Conservation (phyloP, 2,113 vertebrate genomes). For the Malurus melanocephalus region DNA sequence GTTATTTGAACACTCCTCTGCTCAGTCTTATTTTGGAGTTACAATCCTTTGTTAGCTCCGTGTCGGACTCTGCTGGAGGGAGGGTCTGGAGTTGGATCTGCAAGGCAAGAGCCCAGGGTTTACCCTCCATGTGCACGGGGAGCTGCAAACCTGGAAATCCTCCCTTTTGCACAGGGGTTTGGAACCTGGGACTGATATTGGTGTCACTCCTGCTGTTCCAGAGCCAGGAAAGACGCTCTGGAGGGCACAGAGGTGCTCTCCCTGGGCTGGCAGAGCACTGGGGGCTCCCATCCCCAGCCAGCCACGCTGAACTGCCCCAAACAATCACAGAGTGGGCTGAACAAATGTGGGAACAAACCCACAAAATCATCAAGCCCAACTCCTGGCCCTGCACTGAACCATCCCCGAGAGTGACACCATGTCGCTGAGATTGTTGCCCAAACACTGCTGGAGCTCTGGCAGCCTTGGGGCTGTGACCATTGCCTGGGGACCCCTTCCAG, state of each 20-base stretch:
- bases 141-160: background rate
- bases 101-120: background rate
- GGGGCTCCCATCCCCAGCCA: background rate
- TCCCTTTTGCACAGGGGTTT: background rate
- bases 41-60: background rate
- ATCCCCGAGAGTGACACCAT: background rate
- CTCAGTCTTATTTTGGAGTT: background rate
- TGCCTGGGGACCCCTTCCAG: background rate
- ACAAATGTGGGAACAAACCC: background rate
- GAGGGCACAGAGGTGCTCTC: background rate
- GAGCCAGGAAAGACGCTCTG: fast-evolving
- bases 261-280: background rate
- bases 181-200: background rate
- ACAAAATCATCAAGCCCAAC: fast-evolving
- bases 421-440: background rate
- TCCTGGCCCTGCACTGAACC: background rate
- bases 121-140: fast-evolving
- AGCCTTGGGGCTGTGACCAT: background rate
- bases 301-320: fast-evolving
- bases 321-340: fast-evolving
- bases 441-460: background rate
- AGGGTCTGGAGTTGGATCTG: background rate
- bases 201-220: fast-evolving
- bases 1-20: background rate
- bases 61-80: background rate